These are phyloP conservation scores for Idaea dimidiata DNA, from an alignment of 2,888 invertebrate species.

Conservation along the genomic window DNA sequence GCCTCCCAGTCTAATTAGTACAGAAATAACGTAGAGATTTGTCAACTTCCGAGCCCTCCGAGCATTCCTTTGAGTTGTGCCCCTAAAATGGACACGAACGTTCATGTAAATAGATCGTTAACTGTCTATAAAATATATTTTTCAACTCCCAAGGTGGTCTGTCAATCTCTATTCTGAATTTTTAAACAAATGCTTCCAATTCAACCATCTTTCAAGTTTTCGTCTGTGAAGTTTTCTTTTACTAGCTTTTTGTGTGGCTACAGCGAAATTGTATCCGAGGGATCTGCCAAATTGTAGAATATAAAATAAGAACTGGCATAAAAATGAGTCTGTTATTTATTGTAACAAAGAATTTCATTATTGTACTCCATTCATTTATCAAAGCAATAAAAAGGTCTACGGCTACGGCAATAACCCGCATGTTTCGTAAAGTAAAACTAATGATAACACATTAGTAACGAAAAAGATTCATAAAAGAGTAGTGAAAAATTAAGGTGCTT, in stretches of 20 bases:
- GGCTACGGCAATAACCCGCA: slow-evolving; percentile 5
- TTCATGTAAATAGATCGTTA: slow-evolving; percentile 69
- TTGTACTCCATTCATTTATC: slow-evolving; percentile 11
- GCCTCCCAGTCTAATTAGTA: slow-evolving; percentile 74
- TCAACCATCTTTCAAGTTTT: slow-evolving; percentile 33
- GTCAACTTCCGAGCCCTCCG: slow-evolving; percentile 76
- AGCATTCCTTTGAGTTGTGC: slow-evolving; percentile 68
- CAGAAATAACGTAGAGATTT: slow-evolving; percentile 76
- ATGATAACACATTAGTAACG: slow-evolving; percentile 17
- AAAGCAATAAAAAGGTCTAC: slow-evolving; percentile 6
- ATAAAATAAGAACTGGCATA: slow-evolving; percentile 7
- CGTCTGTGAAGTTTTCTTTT: slow-evolving; percentile 38
- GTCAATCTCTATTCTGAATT: slow-evolving; percentile 15
- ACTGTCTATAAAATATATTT: slow-evolving; percentile 67
- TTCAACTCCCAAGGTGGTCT: slow-evolving; percentile 61
- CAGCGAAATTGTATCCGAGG: slow-evolving; percentile 10
- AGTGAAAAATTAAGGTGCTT: slow-evolving; percentile 22
- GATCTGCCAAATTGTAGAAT: slow-evolving; percentile 4
- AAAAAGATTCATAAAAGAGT: slow-evolving; percentile 14
- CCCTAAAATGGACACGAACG: slow-evolving; percentile 47
- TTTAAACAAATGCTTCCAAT: slow-evolving; percentile 33
- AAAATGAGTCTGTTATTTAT: slow-evolving; percentile 7
- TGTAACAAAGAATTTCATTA: slow-evolving; percentile 6
- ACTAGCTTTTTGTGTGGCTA: slow-evolving; percentile 20
- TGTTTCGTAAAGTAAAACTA: slow-evolving; percentile 9